These are phyloP conservation scores for Calliphora vicina DNA, from an alignment of 1,140 invertebrate genomes.

Conservation along the genomic window DNA sequence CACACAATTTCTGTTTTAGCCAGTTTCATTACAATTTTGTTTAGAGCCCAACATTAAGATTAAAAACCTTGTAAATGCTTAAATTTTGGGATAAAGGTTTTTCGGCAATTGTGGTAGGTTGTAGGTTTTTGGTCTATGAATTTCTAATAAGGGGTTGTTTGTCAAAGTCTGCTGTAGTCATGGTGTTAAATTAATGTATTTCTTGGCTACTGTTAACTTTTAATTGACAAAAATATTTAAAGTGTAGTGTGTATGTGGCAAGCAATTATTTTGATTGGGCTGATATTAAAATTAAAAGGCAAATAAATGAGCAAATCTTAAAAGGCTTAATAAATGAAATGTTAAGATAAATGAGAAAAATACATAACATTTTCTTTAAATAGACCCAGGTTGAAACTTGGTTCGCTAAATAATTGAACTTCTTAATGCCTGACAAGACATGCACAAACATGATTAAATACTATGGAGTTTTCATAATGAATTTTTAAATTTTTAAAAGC, in stretches of 20 bases:
- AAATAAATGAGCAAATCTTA: too few species aligned
- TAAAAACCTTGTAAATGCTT: conserved; percentile 14
- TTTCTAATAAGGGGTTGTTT: neutral
- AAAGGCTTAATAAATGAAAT: too few species aligned
- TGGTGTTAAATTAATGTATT: neutral
- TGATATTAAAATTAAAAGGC: too few species aligned
- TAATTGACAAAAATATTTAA: neutral
- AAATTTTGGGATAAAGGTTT: neutral
- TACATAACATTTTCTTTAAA: too few species aligned
- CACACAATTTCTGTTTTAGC: neutral
- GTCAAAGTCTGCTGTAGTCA: neutral
- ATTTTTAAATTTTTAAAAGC: too few species aligned
- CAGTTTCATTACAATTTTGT: conserved; percentile 7
- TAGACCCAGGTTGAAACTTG: too few species aligned
- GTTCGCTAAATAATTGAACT: too few species aligned
- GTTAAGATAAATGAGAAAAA: too few species aligned
- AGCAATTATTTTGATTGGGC: neutral
- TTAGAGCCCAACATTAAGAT: neutral
- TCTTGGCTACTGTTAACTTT: neutral
- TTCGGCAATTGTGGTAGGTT: neutral
- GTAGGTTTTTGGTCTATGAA: neutral
- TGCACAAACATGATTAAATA: too few species aligned
- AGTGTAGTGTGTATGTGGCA: neutral
- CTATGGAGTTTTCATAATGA: too few species aligned
- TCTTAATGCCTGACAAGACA: too few species aligned